Evolutionary conservation across 1,140 invertebrate species (phyloP), one percentile per base, ranked within the genome.

Genomic region (Ceratina australensis): DNA sequence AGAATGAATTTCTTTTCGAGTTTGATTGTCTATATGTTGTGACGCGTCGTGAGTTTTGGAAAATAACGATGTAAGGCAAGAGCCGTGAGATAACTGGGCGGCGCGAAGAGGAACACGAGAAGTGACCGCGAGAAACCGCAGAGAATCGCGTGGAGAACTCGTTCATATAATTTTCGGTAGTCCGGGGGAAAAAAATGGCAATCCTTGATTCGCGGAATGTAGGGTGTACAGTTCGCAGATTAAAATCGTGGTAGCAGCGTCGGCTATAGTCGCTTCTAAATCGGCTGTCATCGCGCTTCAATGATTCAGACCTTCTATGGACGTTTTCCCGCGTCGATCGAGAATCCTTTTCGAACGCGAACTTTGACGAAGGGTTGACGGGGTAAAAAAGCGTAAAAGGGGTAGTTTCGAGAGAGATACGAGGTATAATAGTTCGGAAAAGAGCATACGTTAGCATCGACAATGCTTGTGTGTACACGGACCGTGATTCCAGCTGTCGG

Each of bases 381-480:
- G 20, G 20, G 24, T 24, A 47, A 20, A 22, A 22, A 54, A 42
- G 4, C 1, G 60, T 16, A 28, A 66, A 56, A 56, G 61, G 61
- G 72, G 73, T 68, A 59, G 73, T 59, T 68, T 60, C 22, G 78
- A 73, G 49, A 60, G 61, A 74, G 47, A 72, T 63, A 72, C 65
- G 18, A 5, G 4, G 59, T 85, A 71, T 81, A 72, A 84, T 81
- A 75, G 74, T 59, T 20, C 22, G 60, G 72, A 50, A 68, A 59
- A 82, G 80, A 80, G 80, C 78, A 84, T 86, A 77, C 61, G 80
- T 59, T 42, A 54, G 78, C 72, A 74, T 61, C 64, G 54, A 56
- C 78, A 61, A 78, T 24, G 33, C 50, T 16, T 59, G 50, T 60
- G 54, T 66, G 57, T 80, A 52, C 28, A 28, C 63, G 77, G 33